Conservation (phyloP, 2,113 vertebrate genomes). For the Leptobrachium ailaonicum region DNA sequence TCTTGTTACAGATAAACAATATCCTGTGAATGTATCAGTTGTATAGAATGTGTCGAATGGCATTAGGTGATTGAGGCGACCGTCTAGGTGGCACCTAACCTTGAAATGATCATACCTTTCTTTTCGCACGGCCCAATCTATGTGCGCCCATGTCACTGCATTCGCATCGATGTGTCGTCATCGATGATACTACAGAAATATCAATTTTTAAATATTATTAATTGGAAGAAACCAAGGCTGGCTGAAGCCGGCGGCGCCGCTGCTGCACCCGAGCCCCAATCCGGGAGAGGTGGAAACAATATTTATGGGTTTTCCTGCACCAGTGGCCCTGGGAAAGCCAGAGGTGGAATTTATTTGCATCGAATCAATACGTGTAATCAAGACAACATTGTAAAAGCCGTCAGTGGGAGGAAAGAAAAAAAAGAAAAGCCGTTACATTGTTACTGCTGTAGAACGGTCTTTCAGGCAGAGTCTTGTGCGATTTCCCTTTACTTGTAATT, state of each 20-base stretch:
- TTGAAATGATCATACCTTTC: not conserved
- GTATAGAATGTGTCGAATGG: too few species aligned
- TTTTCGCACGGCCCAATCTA: not conserved
- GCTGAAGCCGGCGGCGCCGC: slow-evolving; percentile 9
- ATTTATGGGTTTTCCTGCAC: slow-evolving; percentile 38
- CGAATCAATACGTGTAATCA: slow-evolving; percentile 41
- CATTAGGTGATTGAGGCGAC: too few species aligned
- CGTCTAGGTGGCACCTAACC: too few species aligned
- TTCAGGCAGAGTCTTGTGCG: not conserved
- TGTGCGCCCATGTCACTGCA: not conserved
- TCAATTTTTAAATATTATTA: slow-evolving; percentile 25
- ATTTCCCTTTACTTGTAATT: slow-evolving; percentile 25
- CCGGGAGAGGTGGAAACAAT: slow-evolving; percentile 15
- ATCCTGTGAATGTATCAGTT: too few species aligned
- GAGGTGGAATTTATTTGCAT: slow-evolving; percentile 43
- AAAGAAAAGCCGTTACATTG: slow-evolving; percentile 19
- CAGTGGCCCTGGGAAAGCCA: slow-evolving; percentile 27
- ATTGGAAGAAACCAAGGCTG: not conserved
- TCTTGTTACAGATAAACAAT: too few species aligned
- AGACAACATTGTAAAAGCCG: slow-evolving; percentile 46
- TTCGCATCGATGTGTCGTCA: not conserved
- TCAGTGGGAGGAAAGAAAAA: not conserved
- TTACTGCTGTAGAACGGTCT: slow-evolving; percentile 6
- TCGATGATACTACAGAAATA: not conserved
- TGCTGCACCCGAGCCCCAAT: not conserved